phyloP scores from a whole-genome alignment of 1,140 invertebrate species.

The Drosophila rhopaloa region DNA sequence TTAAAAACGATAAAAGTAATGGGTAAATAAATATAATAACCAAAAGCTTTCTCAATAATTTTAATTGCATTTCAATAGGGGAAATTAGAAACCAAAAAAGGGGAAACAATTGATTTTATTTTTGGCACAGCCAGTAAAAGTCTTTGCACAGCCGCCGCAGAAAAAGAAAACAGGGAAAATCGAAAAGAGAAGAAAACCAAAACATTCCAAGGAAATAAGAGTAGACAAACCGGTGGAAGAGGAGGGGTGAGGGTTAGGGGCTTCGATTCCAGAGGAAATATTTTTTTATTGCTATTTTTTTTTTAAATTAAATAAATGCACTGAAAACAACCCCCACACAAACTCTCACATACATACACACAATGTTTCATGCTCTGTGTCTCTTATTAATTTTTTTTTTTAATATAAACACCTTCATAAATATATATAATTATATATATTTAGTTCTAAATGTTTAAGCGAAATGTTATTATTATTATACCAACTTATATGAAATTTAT shows the following conservation, averaged over 20 bases:
- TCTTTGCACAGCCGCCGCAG: conserved; percentile 31
- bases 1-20: conserved; percentile 45
- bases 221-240: conserved; percentile 16
- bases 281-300: conserved; percentile 40
- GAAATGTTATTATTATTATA: conserved; percentile 80
- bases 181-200: conserved; percentile 30
- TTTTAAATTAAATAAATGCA: conserved; percentile 52
- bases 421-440: conserved; percentile 45
- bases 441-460: conserved; percentile 68
- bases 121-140: conserved; percentile 31
- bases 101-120: conserved; percentile 26
- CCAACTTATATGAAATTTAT: conserved; percentile 81
- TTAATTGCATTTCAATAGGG: conserved; percentile 52
- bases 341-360: conserved; percentile 25
- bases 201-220: conserved; percentile 64
- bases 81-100: conserved; percentile 1
- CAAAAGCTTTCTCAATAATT: conserved; percentile 59
- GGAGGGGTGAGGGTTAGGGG: conserved; percentile 1
- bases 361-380: conserved; percentile 70
- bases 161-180: conserved; percentile 35
- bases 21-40: conserved; percentile 50
- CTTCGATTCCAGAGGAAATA: conserved; percentile 21
- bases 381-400: conserved; percentile 56
- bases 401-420: conserved; percentile 31
- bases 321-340: conserved; percentile 40